Evolutionary conservation across 2,888 invertebrate genomes (phyloP), one percentile per base, ranked within the genome.

Genomic region (Sesia bembeciformis): DNA sequence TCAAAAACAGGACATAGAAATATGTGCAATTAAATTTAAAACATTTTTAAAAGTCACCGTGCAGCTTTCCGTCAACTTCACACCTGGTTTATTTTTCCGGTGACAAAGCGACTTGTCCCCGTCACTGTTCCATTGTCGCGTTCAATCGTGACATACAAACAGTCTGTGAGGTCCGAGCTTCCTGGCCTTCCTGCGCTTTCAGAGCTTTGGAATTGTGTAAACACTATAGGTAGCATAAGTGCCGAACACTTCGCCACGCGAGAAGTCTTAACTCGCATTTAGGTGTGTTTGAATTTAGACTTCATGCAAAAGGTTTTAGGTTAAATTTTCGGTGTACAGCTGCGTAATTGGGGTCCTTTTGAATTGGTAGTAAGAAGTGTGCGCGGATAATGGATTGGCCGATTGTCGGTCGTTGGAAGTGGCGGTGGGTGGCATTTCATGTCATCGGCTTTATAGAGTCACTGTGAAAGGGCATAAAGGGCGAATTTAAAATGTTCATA

Each of bases 361-460:
- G 62, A 39, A 54, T 51, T 57, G 61, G 56, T 53, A 8, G 39
- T 56, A 62, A 60, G 64, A 67, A 70, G 74, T 74, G 77, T 75
- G 71, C 62, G 67, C 70, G 65, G 62, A 80, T 79, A 79, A 81
- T 81, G 78, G 78, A 81, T 80, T 79, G 79, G 74, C 70, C 70
- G 78, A 76, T 76, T 76, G 81, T 76, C 76, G 72, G 68, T 59
- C 62, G 66, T 65, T 64, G 60, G 65, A 68, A 76, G 75, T 69
- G 73, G 62, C 67, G 60, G 74, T 81, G 81, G 81, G 81, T 81
- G 81, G 81, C 78, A 75, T 71, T 77, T 70, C 61, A 66, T 60
- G 76, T 74, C 76, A 78, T 76, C 74, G 68, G 70, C 77, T 74
- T 74, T 75, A 75, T 73, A 73, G 58, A 61, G 57, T 56, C 53